Evolutionary conservation across 2,888 invertebrate species (phyloP), one percentile per base, ranked within the genome.

Genomic region (Blastobasis adustella): DNA sequence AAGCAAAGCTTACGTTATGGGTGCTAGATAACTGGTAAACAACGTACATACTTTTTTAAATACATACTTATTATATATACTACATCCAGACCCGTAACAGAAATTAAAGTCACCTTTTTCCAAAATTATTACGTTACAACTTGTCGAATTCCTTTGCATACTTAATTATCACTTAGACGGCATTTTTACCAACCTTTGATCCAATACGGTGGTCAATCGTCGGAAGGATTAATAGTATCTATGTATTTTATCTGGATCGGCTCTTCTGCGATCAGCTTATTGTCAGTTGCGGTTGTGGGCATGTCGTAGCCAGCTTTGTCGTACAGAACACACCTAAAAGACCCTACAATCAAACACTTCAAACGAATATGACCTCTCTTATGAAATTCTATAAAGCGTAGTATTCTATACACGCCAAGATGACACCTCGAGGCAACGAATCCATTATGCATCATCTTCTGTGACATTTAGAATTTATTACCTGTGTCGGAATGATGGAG

Each of bases 401-500:
- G 50, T 57, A 59, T 62, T 49, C 52, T 59, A 54, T 59, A 49
- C 52, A 51, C 49, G 39, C 54, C 10, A 48, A 69, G 66, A 65
- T 68, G 69, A 69, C 75, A 76, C 73, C 77, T 78, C 59, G 63
- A 66, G 70, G 81, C 78, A 62, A 67, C 63, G 66, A 71, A 77
- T 76, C 71, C 71, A 81, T 81, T 79, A 82, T 76, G 73, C 74
- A 79, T 81, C 78, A 81, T 83, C 75, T 77, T 73, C 68, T 72
- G 73, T 79, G 83, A 80, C 80, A 80, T 82, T 82, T 76, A 73
- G 72, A 81, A 83, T 85, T 80, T 82, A 84, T 82, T 79, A 74
- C 73, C 69, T 67, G 71, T 73, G 79, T 73, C 74, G 68, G 65
- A 63, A 70, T 82, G 81, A 82, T 76, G 70, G 73, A 79, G 73